phyloP scores from a whole-genome alignment of 2,797 vertebrate genomes.

The Malacoraja senta region DNA sequence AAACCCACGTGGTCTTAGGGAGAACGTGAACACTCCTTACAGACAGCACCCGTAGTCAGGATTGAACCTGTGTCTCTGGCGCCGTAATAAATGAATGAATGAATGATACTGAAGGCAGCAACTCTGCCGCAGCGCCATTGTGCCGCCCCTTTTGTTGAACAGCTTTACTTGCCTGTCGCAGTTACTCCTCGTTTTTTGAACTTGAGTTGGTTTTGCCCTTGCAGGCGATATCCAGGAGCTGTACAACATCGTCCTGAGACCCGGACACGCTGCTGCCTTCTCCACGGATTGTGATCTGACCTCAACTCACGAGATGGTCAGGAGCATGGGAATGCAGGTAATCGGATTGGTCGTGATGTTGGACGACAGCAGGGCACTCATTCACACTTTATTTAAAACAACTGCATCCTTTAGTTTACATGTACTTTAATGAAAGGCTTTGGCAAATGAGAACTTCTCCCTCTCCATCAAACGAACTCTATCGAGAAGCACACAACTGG shows the following conservation, averaged over 20 bases:
- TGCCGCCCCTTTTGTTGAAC: neutral
- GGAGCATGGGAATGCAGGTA: slow-evolving; percentile 85
- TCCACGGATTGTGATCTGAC: slow-evolving; percentile 87
- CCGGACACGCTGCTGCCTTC: slow-evolving; percentile 85
- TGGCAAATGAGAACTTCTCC: neutral
- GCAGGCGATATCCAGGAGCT: slow-evolving; percentile 85
- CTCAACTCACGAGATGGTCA: slow-evolving; percentile 78
- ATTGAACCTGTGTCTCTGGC: too few species aligned
- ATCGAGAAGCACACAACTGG: neutral
- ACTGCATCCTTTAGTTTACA: neutral
- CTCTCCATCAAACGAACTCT: neutral
- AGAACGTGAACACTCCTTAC: too few species aligned
- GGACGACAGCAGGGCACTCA: neutral
- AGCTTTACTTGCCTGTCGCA: neutral
- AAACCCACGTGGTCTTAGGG: too few species aligned
- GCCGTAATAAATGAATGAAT: too few species aligned
- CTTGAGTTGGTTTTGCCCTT: slow-evolving; percentile 41
- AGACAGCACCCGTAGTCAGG: too few species aligned
- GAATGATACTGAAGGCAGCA: too few species aligned
- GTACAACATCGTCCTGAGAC: slow-evolving; percentile 67
- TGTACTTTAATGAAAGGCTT: neutral
- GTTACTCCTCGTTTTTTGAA: neutral
- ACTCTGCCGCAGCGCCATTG: too few species aligned
- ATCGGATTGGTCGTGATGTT: neutral
- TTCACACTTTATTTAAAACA: neutral